Evolutionary conservation across 1,140 invertebrate species (phyloP).

Genomic region (Bombus difficillimus): DNA sequence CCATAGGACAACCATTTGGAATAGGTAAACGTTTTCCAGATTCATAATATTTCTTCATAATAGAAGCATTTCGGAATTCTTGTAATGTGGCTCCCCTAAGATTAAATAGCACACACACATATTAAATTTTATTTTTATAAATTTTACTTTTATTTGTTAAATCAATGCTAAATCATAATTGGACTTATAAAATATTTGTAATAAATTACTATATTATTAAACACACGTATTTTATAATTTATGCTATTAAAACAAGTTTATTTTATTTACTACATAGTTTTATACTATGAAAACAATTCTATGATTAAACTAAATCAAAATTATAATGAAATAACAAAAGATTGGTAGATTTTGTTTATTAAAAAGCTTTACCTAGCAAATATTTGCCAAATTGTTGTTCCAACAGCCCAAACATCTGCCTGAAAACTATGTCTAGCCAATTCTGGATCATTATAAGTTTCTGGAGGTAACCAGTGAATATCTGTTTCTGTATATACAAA

Average conservation of each 20-base stretch:
- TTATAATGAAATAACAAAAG: conserved; percentile 7
- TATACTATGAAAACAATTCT: not conserved
- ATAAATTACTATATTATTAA: conserved; percentile 2
- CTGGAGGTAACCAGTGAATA: conserved; percentile 93
- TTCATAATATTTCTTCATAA: conserved; percentile 84
- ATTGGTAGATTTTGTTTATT: not conserved
- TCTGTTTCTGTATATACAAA: conserved; percentile 84
- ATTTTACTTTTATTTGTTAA: not conserved
- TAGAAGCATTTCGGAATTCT: conserved; percentile 20
- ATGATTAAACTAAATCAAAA: not conserved
- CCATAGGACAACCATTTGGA: conserved; percentile 90
- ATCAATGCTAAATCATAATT: not conserved
- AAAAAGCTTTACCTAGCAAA: conserved; percentile 84
- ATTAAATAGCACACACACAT: not conserved
- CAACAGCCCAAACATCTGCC: conserved; percentile 94
- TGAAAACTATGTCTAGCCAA: conserved; percentile 85
- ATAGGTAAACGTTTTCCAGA: conserved; percentile 89
- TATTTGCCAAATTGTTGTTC: conserved; percentile 95
- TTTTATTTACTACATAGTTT: not conserved
- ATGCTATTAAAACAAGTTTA: not conserved
- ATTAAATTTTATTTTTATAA: not conserved
- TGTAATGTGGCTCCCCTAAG: conserved; percentile 21
- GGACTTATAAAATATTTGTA: not conserved
- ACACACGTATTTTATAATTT: not conserved
- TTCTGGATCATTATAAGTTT: conserved; percentile 88